Base-by-base conservation (phyloP, 2,888 invertebrate species). In the Amphipoea oculea region DNA sequence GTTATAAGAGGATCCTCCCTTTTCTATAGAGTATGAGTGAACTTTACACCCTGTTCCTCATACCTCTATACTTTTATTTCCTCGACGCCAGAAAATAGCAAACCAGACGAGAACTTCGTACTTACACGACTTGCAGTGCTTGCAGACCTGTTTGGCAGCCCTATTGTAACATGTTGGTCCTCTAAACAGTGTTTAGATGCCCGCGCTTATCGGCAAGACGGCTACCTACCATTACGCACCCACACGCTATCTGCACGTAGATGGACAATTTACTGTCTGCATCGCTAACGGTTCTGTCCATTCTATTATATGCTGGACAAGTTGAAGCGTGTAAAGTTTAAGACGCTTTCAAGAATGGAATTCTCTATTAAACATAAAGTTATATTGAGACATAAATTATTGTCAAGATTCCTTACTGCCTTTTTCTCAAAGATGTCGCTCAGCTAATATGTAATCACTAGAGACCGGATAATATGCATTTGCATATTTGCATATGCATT, bases 161-260 rank as follows among this genome's bases (percentile, higher is more conserved):
- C 87, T 87, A 77, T 4, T 5, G 17, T 9, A 45, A 60, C 65
- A 72, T 57, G 57, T 57, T 69, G 62, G 73, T 63, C 68, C 57
- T 79, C 80, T 79, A 75, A 79, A 85, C 78, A 74, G 78, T 72
- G 85, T 76, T 82, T 62, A 81, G 73, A 73, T 81, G 74, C 65
- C 63, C 78, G 73, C 60, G 78, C 85, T 85, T 87, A 86, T 87
- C 86, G 75, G 67, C 68, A 74, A 77, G 88, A 70, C 77, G 70
- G 68, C 78, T 79, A 84, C 71, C 87, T 87, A 86, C 82, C 77
- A 86, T 86, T 87, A 86, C 81, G 82, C 88, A 73, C 86, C 86
- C 88, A 86, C 86, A 65, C 87, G 70, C 76, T 79, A 87, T 86
- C 79, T 74, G 70, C 73, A n/a, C n/a, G 74, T 76, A 76, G 87